Conservation (phyloP, 1,140 invertebrate species). For the Lanistes nyassanus region DNA sequence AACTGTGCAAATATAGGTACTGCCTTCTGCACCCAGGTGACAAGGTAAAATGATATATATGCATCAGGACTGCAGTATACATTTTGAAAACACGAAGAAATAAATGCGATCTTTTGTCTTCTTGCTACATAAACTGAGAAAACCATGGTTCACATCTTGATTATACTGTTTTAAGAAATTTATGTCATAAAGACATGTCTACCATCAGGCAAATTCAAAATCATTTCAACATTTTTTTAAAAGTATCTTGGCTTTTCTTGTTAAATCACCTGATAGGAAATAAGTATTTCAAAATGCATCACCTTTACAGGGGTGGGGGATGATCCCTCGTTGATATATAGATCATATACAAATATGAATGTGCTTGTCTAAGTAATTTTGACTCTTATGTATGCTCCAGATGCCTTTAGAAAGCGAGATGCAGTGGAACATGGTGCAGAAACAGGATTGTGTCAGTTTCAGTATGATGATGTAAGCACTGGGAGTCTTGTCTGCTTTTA, state of each 20-base stretch:
- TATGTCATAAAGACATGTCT: too few relatives aligned
- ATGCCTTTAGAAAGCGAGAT: conserved; percentile 57
- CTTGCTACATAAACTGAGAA: neutral
- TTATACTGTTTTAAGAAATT: too few relatives aligned
- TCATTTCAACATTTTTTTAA: too few relatives aligned
- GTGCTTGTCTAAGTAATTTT: neutral
- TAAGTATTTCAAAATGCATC: too few relatives aligned
- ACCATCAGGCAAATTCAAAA: too few relatives aligned
- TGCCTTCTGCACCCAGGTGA: neutral
- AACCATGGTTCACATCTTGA: too few relatives aligned
- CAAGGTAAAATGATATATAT: neutral
- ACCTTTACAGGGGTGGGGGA: too few relatives aligned
- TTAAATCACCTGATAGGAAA: too few relatives aligned
- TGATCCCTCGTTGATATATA: too few relatives aligned
- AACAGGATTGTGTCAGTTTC: conserved; percentile 46
- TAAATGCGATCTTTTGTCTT: neutral
- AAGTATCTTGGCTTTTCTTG: too few relatives aligned
- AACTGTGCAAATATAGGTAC: neutral
- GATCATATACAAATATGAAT: neutral
- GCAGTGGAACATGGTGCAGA: conserved; percentile 42
- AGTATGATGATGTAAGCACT: conserved; percentile 62
- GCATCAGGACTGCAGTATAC: neutral
- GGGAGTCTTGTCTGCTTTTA: neutral
- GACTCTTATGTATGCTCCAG: conserved; percentile 29
- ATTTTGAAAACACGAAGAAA: neutral